Base-by-base conservation (phyloP, 1,140 invertebrate species). In the Drosophila azteca region DNA sequence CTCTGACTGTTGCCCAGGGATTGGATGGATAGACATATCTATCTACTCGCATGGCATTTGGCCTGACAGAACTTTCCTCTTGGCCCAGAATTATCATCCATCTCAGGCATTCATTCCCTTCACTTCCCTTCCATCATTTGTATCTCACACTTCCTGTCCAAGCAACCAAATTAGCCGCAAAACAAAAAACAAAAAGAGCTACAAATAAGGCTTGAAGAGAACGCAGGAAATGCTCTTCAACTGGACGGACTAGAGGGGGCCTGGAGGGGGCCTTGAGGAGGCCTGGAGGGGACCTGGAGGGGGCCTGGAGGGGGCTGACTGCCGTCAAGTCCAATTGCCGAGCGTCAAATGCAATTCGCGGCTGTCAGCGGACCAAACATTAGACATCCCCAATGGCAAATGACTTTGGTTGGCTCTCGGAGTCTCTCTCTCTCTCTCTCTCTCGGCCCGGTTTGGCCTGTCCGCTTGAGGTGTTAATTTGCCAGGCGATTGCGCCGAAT, bases 381-480 rank as follows among this genome's bases (percentile, higher is more conserved):
- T 65, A 76, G 55, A 81, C 82, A 83, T 77, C 83, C 85, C 83
- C 85, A 81, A 87, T 83, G 82, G 73, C 77, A 81, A 87, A 87
- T 85, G 77, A 71, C 68, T 85, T 39, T 39, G 35, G 35, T 20
- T 20, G 9, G 35, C 35, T 39, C 3, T 11, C 3, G 9, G 3
- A 9, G 35, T 39, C 35, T 39, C 17, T 20, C 17, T 20, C 17
- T 20, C 17, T 39, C 35, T 39, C 17, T 20, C 17, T 20, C 17
- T 20, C 17, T 20, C 17, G 17, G 31, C 31, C 71, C 63, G 48
- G 73, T 9, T 67, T 60, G 49, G 73, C 59, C 57, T 77, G 61
- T 76, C 76, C 53, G 52, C 62, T 83, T 87, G 83, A 87, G 83
- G 71, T 88, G 83, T 88, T 87, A 88, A 87, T 87, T 87, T 87